Percentiles rank a stretch among this genome's conserved stretches.
phyloP scores from a whole-genome alignment of 2,113 vertebrate species.

The Tachuris rubrigastra region DNA sequence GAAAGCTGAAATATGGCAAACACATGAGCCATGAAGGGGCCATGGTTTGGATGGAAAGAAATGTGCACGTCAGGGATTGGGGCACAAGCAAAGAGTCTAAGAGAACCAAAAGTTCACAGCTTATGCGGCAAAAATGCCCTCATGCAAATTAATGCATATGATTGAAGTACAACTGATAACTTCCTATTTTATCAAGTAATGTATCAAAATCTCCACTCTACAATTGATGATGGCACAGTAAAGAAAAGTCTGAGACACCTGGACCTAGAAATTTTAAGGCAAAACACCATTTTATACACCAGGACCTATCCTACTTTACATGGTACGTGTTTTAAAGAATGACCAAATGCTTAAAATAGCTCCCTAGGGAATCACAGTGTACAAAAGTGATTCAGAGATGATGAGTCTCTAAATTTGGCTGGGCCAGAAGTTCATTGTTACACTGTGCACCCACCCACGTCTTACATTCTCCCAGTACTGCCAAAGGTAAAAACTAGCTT shows the following conservation, averaged over 20 bases:
- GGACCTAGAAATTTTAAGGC: neutral
- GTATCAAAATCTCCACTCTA: neutral
- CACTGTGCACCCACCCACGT: neutral
- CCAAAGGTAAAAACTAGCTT: neutral
- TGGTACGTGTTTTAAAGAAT: neutral
- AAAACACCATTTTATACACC: neutral
- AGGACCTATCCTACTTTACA: neutral
- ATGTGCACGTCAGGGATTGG: rapidly evolving
- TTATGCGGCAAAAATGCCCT: neutral
- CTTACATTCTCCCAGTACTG: neutral
- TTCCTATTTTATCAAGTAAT: neutral
- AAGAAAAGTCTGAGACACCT: neutral
- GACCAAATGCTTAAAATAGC: neutral
- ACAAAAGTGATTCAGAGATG: neutral
- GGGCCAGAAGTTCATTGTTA: neutral
- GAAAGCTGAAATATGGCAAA: conserved; percentile 23
- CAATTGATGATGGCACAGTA: neutral
- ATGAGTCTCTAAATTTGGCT: neutral
- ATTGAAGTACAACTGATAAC: neutral
- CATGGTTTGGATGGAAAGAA: neutral
- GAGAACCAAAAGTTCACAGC: neutral
- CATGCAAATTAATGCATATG: neutral
- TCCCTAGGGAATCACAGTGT: neutral
- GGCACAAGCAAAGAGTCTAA: neutral
- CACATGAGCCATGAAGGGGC: neutral